Conservation (phyloP, 2,888 invertebrate genomes). For the Augochlorella aurata region DNA sequence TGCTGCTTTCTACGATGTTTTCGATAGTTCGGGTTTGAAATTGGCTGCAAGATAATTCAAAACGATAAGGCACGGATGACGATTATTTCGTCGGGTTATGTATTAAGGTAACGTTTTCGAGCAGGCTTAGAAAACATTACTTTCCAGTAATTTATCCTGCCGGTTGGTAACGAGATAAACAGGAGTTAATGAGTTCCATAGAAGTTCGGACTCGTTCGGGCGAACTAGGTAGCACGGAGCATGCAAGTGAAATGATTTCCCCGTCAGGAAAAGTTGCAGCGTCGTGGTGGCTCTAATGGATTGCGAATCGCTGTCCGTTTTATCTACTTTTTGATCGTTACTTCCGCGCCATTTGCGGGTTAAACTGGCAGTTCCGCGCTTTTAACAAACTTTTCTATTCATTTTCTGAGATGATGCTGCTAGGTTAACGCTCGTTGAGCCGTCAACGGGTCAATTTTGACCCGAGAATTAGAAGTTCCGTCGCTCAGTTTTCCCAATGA, state of each 20-base stretch:
- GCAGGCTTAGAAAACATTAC: not conserved
- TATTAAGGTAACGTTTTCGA: too few species aligned
- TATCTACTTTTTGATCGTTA: not conserved
- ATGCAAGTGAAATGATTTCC: constrained; percentile 9
- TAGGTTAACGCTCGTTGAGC: not conserved
- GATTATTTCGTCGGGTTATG: not conserved
- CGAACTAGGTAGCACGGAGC: not conserved
- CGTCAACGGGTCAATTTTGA: too few species aligned
- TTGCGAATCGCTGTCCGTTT: not conserved
- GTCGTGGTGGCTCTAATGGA: not conserved
- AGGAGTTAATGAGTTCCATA: not conserved
- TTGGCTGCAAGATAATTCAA: not conserved
- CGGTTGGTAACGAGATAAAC: not conserved
- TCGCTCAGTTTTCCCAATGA: too few species aligned
- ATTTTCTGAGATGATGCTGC: not conserved
- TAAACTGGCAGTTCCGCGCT: not conserved
- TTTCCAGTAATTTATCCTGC: not conserved
- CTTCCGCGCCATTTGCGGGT: not conserved
- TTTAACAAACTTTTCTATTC: not conserved
- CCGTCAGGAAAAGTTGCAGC: not conserved
- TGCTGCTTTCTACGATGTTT: not conserved
- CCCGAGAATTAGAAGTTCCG: too few species aligned
- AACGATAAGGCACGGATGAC: not conserved
- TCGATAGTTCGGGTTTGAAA: not conserved
- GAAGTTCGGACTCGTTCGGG: not conserved